A percentile compares a stretch with the other conserved stretches of the same genome.
phyloP scores from a whole-genome alignment of 35 echinoderm and acorn worm species.

The Acanthaster planci region DNA sequence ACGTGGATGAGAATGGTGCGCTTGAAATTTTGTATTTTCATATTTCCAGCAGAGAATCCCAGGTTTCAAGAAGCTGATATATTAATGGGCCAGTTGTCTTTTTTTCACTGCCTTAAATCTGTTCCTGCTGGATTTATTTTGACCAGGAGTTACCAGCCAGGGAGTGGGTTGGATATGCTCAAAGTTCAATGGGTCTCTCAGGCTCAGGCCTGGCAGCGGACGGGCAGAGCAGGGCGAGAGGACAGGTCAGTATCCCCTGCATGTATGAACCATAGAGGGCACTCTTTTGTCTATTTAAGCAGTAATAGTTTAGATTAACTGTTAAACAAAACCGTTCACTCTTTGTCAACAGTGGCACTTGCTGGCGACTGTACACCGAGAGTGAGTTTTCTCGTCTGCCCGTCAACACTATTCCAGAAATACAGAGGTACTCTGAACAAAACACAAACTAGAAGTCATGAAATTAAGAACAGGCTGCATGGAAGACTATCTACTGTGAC shows the following conservation, averaged over 20 bases:
- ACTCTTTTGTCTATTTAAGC: too few relatives aligned
- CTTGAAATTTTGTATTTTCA: too few relatives aligned
- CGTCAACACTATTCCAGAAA: conserved; percentile 88
- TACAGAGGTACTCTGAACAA: conserved; percentile 70
- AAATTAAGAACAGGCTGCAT: too few relatives aligned
- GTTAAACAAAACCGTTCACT: too few relatives aligned
- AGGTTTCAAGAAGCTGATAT: too few relatives aligned
- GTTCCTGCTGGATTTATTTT: not conserved
- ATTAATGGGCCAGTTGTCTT: too few relatives aligned
- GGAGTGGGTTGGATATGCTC: conserved; percentile 91
- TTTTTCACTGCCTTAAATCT: not conserved
- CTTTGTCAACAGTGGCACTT: conserved; percentile 72
- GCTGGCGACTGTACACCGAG: conserved; percentile 97
- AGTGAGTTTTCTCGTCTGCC: conserved; percentile 66
- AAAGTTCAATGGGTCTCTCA: conserved; percentile 93
- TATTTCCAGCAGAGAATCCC: too few relatives aligned
- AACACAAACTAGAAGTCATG: not conserved
- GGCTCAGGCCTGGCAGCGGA: conserved; percentile 95
- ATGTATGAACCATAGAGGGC: too few relatives aligned
- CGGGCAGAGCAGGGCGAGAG: conserved; percentile 86
- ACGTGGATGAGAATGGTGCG: too few relatives aligned
- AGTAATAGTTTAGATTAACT: too few relatives aligned
- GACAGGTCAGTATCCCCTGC: conserved; percentile 65
- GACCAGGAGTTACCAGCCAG: conserved; percentile 76
- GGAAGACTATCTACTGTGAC: too few relatives aligned